Conservation (phyloP, 2,797 vertebrate genomes). For the Limosa lapponica region DNA sequence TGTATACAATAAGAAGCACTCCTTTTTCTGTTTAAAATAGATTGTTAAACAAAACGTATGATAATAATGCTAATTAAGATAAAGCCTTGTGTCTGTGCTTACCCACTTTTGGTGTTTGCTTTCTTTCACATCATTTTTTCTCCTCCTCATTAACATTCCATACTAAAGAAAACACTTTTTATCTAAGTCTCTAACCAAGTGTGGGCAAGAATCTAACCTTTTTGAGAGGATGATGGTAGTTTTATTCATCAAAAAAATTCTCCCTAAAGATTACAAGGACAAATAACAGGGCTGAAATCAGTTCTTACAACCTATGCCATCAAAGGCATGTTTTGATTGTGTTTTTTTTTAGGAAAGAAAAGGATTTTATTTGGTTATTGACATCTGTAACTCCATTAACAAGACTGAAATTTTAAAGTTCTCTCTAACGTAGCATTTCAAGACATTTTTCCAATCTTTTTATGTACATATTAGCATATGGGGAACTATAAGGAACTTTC, state of each 20-base stretch:
- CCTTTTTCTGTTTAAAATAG: neutral
- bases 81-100: neutral
- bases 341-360: conserved; percentile 22
- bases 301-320: neutral
- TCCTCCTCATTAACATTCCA: neutral
- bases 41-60: neutral
- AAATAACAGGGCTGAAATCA: conserved; percentile 32
- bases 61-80: neutral
- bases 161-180: neutral
- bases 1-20: neutral
- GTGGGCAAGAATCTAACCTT: neutral
- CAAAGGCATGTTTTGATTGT: neutral
- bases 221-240: conserved; percentile 17
- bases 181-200: neutral
- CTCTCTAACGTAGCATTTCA: conserved; percentile 8
- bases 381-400: conserved; percentile 19
- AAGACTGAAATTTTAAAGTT: conserved; percentile 4
- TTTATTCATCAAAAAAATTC: conserved; percentile 40
- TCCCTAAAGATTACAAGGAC: conserved; percentile 8
- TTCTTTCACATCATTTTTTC: neutral
- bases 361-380: neutral
- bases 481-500: conserved; percentile 34
- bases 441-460: conserved; percentile 15
- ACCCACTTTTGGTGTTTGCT: neutral
- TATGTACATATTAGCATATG: conserved; percentile 9